Base-by-base conservation (phyloP, 2,113 vertebrate species). In the Hemiprocne comata region DNA sequence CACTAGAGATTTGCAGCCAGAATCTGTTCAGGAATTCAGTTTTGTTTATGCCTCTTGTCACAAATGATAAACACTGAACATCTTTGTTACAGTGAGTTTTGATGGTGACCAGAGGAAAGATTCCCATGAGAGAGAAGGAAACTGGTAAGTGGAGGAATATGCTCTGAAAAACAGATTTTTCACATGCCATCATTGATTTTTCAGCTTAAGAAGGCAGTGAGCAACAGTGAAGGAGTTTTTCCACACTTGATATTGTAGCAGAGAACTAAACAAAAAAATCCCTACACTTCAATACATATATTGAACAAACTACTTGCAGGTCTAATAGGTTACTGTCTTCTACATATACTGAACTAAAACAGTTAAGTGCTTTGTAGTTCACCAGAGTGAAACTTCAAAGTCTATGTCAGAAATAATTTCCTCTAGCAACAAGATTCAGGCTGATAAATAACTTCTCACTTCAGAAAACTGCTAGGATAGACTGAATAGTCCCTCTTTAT, bases 221-320 rank as follows among this genome's bases (percentile, higher is more conserved):
- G 13, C 40, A 95, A 46, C 15, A 85, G 69, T 69, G 33, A n/a
- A 95, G 69, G 40, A 17, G n/a, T 94, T 96, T 93, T 90, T 95
- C 61, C 94, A 80, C 92, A 80, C 36, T 90, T 95, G 15, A 20
- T 87, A 89, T 92, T 92, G 67, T 75, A 91, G 44, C 24, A 97
- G 44, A 67, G 9, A 94, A 80, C 40, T 76, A 33, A 82, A 71
- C 13, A 85, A 33, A 61, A 48, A 89, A 58, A 93, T 14, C 40
- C 57, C 67, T 92, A 26, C 51, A 83, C 25, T 80, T 79, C 34
- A 40, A 15, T 33, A 40, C 34, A 25, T 23, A 50, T 66, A 34
- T 51, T 46, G n/a, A 82, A 64, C 8, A 54, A 80, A 58, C 71
- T 71, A 38, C 6, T 34, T 11, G 14, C 36, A n/a, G 11, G 11